Evolutionary conservation across 2,888 invertebrate species (phyloP).

Genomic region (Rugalucina vietnamica): DNA sequence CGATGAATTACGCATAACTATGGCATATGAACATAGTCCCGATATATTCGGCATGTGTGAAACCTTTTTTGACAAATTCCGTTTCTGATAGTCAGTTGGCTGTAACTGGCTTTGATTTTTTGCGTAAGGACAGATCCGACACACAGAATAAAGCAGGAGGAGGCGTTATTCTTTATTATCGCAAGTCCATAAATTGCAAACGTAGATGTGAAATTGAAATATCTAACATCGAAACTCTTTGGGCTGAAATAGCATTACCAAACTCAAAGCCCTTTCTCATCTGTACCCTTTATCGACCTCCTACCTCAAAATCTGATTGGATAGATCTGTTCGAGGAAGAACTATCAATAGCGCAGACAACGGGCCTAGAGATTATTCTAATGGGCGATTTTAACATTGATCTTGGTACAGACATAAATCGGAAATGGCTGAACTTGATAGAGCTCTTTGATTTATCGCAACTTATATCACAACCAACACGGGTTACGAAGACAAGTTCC

Average conservation of each 20-base stretch:
- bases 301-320: neutral
- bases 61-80: neutral
- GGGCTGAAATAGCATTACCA: too few relatives aligned
- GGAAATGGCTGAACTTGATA: neutral
- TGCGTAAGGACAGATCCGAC: neutral
- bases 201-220: neutral
- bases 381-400: neutral
- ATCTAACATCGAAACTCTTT: neutral
- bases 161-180: neutral
- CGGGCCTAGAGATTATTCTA: neutral
- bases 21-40: neutral
- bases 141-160: neutral
- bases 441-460: neutral
- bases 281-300: neutral
- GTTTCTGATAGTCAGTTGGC: too few relatives aligned
- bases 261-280: neutral
- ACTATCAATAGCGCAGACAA: neutral
- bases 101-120: neutral
- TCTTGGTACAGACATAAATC: neutral
- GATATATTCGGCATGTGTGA: neutral
- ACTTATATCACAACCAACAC: neutral
- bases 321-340: neutral
- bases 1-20: neutral
- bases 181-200: neutral
- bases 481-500: too few relatives aligned